phyloP scores from a whole-genome alignment of 2,797 vertebrate species.

The Poecilia wingei region DNA sequence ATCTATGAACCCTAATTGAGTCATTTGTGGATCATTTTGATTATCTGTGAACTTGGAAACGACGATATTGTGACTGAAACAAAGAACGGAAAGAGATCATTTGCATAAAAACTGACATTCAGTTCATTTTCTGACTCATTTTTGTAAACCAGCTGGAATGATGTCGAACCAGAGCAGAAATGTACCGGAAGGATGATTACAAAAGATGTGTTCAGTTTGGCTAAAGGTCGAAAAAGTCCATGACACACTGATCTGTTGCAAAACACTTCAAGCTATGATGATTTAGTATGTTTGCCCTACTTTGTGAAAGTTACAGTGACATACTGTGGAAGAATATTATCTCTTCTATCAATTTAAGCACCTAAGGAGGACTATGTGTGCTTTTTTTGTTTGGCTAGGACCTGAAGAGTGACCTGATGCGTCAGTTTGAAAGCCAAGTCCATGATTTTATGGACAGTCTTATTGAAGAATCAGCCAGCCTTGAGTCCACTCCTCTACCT shows the following conservation, averaged over 20 bases:
- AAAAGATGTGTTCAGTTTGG: not conserved
- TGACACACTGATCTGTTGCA: not conserved
- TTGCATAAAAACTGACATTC: not conserved
- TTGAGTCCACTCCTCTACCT: constrained; percentile 81
- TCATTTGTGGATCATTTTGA: not conserved
- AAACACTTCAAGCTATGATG: not conserved
- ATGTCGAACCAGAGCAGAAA: not conserved
- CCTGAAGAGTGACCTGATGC: constrained; percentile 90
- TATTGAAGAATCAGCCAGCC: constrained; percentile 85
- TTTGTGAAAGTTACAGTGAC: not conserved
- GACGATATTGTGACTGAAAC: not conserved
- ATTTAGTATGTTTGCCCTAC: not conserved
- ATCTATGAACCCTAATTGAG: not conserved
- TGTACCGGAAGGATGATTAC: not conserved
- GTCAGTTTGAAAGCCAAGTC: constrained; percentile 90
- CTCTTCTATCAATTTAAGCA: not conserved
- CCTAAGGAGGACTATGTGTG: not conserved
- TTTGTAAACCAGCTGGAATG: not conserved
- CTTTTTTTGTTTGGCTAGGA: constrained; percentile 69
- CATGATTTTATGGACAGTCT: constrained; percentile 91
- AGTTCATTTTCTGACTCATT: not conserved
- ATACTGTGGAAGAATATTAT: not conserved
- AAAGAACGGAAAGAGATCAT: not conserved
- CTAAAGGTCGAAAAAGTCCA: not conserved
- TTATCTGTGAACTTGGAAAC: constrained; percentile 1